Evolutionary conservation across 2,888 invertebrate genomes (phyloP).

Genomic region (Drosophila nigricruria): DNA sequence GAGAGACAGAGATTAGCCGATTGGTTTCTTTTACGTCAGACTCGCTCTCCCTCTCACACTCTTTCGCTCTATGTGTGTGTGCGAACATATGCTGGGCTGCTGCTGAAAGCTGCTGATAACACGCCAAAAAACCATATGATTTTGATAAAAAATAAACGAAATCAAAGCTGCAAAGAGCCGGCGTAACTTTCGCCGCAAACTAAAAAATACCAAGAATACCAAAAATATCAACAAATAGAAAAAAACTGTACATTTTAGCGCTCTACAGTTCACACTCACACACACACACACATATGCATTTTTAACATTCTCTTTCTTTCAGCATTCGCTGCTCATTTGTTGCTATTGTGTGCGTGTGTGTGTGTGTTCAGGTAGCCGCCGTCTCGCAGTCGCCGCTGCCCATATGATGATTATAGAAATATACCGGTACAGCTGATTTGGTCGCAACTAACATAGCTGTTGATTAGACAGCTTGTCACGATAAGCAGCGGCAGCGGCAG

Average conservation of each 20-base stretch:
- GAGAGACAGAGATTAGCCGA: slow-evolving; percentile 23
- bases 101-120: slow-evolving; percentile 45
- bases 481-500: slow-evolving; percentile 53
- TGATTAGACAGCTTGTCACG: slow-evolving; percentile 51
- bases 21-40: slow-evolving; percentile 53
- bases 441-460: slow-evolving; percentile 58
- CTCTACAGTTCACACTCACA: slow-evolving; percentile 19
- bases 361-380: slow-evolving; percentile 48
- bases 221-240: slow-evolving; percentile 30
- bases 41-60: background rate
- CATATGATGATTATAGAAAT: slow-evolving; percentile 75
- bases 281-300: slow-evolving; percentile 2
- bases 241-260: slow-evolving; percentile 68
- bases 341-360: slow-evolving; percentile 21
- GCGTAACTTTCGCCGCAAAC: slow-evolving; percentile 54
- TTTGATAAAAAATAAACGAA: slow-evolving; percentile 53
- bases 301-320: slow-evolving; percentile 23
- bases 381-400: slow-evolving; percentile 8
- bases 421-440: slow-evolving; percentile 82
- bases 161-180: slow-evolving; percentile 19
- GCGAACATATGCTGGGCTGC: slow-evolving; percentile 66
- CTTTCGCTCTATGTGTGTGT: slow-evolving; percentile 16
- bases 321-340: slow-evolving; percentile 17
- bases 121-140: slow-evolving; percentile 70
- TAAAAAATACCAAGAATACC: slow-evolving; percentile 16